Conservation (phyloP, 1,140 invertebrate genomes). For the Aricia agestis region DNA sequence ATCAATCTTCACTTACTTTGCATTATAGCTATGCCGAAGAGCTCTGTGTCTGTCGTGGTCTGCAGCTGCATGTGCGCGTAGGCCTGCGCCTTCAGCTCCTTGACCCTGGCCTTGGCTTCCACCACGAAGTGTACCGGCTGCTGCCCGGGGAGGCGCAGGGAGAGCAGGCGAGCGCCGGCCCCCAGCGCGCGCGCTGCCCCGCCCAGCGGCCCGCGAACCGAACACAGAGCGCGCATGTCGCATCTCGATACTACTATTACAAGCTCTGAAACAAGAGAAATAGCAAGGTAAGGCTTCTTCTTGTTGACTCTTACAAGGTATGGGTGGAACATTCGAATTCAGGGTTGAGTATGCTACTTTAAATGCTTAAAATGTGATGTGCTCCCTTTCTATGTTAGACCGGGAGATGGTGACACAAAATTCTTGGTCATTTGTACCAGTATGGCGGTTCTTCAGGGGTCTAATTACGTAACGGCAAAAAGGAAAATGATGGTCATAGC, state of each 20-base stretch:
- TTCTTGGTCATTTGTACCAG: no score
- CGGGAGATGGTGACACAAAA: no score
- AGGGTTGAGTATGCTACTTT: no score
- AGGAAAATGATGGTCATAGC: no score
- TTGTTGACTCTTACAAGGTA: no score
- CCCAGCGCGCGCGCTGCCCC: constrained; percentile 63
- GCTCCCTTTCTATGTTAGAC: no score
- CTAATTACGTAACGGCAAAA: no score
- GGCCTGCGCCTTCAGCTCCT: constrained; percentile 81
- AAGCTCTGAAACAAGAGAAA: constrained; percentile 51
- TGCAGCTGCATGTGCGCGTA: constrained; percentile 77
- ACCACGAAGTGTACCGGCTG: constrained; percentile 74
- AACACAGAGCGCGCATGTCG: constrained; percentile 77
- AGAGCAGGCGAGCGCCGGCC: constrained; percentile 64
- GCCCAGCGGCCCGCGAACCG: constrained; percentile 74
- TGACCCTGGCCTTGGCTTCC: constrained; percentile 82
- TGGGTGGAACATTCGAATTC: no score
- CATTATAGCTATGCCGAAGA: constrained; percentile 82
- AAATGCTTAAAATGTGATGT: no score
- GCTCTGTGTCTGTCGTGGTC: constrained; percentile 80
- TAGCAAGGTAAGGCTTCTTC: neutral
- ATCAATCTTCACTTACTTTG: constrained; percentile 74
- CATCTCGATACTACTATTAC: constrained; percentile 73
- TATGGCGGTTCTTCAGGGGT: no score
- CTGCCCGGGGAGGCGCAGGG: constrained; percentile 65